Evolutionary conservation across 2,888 invertebrate species (phyloP), one percentile per base, ranked within the genome.

Genomic region (Melieria picta): DNA sequence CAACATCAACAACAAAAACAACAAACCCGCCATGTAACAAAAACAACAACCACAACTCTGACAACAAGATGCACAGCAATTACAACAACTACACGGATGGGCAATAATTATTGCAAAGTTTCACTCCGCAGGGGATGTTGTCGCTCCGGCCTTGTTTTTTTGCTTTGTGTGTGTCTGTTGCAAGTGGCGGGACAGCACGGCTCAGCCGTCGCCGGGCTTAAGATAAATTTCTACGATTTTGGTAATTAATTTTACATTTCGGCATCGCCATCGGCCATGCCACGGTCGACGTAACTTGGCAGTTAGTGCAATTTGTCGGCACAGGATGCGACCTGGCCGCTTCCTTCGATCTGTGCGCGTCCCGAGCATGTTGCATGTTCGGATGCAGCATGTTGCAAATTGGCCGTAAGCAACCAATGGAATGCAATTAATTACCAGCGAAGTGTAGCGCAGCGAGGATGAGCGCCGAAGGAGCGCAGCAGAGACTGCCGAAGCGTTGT

Each of bases 241-340:
- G 43, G 69, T 61, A 69, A 69, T 69, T 69, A 69, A 69, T 69
- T 69, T 69, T 56, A 69, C 69, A 69, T 69, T 69, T 69, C 63
- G 69, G 69, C 69, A 69, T n/a, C 62, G 47, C 63, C 42, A 63
- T 56, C 62, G 63, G 42, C 42, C 16, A 57, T 7, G 47, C 62
- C 5, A 4, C 63, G 10, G 45, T 50, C n/a, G 16, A 13, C 63
- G 63, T 4, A 30, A 45, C 55, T 16, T 13, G 11, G n/a, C 47
- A 47, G 55, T 5, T 65, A 56, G 65, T 11, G 5, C 52, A 55
- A 46, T 16, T n/a, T 30, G 10, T 43, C 58, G 42, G 50, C 50
- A 9, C 11, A 2, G 50, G 50, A 9, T 11, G 50, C 50, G 9
- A 1, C 10, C 50, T 11, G 50, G 50, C 11, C 11, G 50, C 10